A percentile compares a stretch with the other conserved stretches of the same genome.
phyloP scores from a whole-genome alignment of 2,113 vertebrate species.

The Hippocampus guttulatus region DNA sequence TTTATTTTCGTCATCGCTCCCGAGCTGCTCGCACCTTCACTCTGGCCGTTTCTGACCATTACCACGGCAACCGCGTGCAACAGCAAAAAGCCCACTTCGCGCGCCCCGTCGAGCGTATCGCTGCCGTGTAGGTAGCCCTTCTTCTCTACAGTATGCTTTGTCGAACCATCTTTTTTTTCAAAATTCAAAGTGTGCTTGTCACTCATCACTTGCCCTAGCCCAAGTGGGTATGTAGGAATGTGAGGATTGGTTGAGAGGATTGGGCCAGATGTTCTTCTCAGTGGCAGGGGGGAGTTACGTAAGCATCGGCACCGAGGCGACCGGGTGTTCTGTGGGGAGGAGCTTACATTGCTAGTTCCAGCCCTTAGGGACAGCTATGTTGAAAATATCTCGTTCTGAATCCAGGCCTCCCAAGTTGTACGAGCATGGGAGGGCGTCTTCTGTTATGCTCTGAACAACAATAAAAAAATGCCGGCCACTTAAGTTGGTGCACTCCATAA shows the following conservation, averaged over 20 bases:
- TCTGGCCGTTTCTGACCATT: too few species aligned
- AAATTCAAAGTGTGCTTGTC: too few species aligned
- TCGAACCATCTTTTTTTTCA: too few species aligned
- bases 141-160: too few species aligned
- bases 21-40: too few species aligned
- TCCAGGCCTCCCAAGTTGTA: not conserved
- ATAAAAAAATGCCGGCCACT: not conserved
- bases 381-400: not conserved
- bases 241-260: not conserved
- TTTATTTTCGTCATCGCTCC: conserved; percentile 1
- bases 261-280: conserved; percentile 56
- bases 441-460: not conserved
- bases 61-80: too few species aligned
- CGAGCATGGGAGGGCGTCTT: not conserved
- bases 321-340: conserved; percentile 24
- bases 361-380: not conserved
- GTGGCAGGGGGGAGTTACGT: conserved; percentile 38
- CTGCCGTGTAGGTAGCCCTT: too few species aligned
- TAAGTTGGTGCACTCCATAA: not conserved
- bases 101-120: too few species aligned
- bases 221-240: too few species aligned
- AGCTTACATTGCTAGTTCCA: not conserved
- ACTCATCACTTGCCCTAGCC: too few species aligned
- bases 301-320: not conserved
- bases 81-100: too few species aligned